A percentile compares a stretch with the other conserved stretches of the same genome.
Evolutionary conservation across 2,113 vertebrate species (phyloP).

Genomic region (Scopus umbretta): DNA sequence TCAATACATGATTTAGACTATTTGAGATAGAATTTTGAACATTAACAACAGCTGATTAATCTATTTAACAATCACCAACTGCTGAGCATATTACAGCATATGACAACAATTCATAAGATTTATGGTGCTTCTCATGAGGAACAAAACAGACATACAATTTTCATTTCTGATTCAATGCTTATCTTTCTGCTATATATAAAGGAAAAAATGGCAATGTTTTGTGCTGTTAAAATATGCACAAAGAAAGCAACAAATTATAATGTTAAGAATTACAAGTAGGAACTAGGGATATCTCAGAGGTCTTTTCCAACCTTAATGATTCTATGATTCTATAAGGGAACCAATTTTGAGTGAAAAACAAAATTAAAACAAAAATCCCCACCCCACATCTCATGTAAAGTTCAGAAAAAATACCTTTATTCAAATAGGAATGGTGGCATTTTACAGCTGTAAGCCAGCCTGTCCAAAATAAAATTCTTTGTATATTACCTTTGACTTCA

Average conservation of each 20-base stretch:
- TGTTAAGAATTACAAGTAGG: not conserved
- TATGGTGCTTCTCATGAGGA: not conserved
- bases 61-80: not conserved
- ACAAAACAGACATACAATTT: not conserved
- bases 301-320: too few species aligned
- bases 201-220: not conserved
- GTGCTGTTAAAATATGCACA: not conserved
- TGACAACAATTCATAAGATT: not conserved
- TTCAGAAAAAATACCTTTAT: not conserved
- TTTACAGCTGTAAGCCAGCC: not conserved
- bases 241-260: not conserved
- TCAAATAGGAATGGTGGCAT: not conserved
- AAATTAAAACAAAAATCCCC: not conserved
- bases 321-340: too few species aligned
- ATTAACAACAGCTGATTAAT: conserved; percentile 16
- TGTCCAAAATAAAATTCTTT: not conserved
- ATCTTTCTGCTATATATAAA: not conserved
- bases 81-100: not conserved
- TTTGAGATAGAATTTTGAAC: not conserved
- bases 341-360: fast-evolving
- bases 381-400: not conserved
- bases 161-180: not conserved
- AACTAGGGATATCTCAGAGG: too few species aligned
- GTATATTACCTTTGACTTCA: not conserved
- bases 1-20: not conserved